Evolutionary conservation across 2,797 vertebrate species (phyloP), one percentile per base, ranked within the genome.

Genomic region (Crocodylus rhombifer): DNA sequence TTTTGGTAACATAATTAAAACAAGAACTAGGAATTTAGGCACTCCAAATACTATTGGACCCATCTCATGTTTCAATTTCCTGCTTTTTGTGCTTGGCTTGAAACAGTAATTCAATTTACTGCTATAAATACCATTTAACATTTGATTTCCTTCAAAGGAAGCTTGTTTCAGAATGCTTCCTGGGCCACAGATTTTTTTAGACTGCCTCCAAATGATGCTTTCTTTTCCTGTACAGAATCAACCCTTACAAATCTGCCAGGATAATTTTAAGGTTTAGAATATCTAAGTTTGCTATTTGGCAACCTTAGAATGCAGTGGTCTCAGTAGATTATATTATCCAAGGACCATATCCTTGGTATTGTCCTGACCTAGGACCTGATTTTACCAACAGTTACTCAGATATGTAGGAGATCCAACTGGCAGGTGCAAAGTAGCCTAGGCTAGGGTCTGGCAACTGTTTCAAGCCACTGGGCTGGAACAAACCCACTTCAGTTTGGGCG

Each of bases 401-500:
- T 42, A 71, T 36, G 67, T 21, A 71, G 30, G 51, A 73, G 36
- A 36, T 15, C 69, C 42, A 14, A 42, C 69, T 73, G 14, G 21
- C 36, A 73, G 69, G 36, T 51, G 69, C 69, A 73, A 51, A 25
- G 36, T 73, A 36, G 51, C 23, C 23, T 73, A 26, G 36, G 69
- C 51, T 23, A 16, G 42, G 42, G 42, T 51, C 42, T 51, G 42
- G 42, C 42, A 51, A 11, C 10, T 51, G 42, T 51, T 51, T 51
- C 42, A 51, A 51, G 42, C 42, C 42, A 51, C 1, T 1, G 4
- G 0, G 21, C 42, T 0, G 33, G 12, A 4, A 1, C 4, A 0
- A 2, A 25, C 36, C 0, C 16, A 1, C 2, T 1, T 20, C 18
- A 3, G 2, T 2, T 4, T 51, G 42, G 42, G 42, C 42, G 8